Conservation (phyloP, 2,797 vertebrate species). For the Semotilus atromaculatus region DNA sequence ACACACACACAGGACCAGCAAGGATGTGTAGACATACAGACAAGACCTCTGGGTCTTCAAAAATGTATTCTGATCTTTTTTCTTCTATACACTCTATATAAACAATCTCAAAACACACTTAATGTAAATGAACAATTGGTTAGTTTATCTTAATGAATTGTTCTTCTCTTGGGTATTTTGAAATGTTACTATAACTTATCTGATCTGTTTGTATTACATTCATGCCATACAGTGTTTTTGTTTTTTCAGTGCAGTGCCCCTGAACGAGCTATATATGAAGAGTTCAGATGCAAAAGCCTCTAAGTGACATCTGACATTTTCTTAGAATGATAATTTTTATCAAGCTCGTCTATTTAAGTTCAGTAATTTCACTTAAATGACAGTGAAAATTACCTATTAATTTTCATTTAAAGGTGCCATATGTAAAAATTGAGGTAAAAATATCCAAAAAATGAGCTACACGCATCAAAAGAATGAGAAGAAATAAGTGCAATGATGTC, state of each 20-base stretch:
- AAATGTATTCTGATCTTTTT: constrained; percentile 69
- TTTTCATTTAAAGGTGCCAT: no score
- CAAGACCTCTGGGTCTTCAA: constrained; percentile 62
- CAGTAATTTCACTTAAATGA: no score
- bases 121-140: neutral
- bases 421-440: no score
- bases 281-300: no score
- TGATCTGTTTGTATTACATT: neutral
- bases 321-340: no score
- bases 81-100: constrained; percentile 1
- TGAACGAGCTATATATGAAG: no score
- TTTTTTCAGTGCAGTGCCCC: neutral
- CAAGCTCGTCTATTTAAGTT: no score
- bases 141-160: neutral
- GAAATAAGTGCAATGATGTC: no score
- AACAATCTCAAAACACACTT: neutral
- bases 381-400: no score
- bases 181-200: neutral
- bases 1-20: constrained; percentile 50
- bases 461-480: no score
- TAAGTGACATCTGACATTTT: no score
- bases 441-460: no score
- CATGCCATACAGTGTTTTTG: neutral
- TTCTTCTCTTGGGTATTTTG: neutral
- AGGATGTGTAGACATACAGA: constrained; percentile 64